Evolutionary conservation across 2,888 invertebrate genomes (phyloP).

Genomic region (Toxonevra muliebris): DNA sequence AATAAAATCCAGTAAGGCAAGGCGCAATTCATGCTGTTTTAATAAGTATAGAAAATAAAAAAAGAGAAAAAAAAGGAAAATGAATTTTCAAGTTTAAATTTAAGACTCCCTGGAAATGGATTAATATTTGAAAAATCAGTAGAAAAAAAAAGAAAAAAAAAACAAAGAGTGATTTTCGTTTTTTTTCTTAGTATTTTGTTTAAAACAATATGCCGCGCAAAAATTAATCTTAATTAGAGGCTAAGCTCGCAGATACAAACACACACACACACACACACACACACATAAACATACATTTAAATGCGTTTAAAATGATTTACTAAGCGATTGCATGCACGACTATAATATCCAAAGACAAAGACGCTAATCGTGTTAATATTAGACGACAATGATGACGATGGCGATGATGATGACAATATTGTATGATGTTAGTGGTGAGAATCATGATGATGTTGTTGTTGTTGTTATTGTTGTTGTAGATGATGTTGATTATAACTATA

Average conservation of each 20-base stretch:
- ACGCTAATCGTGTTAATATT: constrained; percentile 11
- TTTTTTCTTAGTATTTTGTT: no score
- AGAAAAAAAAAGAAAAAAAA: no score
- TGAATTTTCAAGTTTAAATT: background rate
- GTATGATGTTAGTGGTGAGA: background rate
- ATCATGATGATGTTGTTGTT: background rate
- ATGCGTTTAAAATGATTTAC: background rate
- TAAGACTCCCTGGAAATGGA: no score
- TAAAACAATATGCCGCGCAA: background rate
- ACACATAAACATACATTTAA: background rate
- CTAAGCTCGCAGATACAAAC: background rate
- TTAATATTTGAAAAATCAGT: no score
- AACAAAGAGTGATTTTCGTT: no score
- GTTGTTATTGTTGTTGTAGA: background rate
- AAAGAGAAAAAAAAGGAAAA: background rate
- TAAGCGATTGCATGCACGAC: no score
- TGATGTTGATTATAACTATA: background rate
- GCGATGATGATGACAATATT: background rate
- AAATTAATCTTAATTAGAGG: constrained; percentile 30
- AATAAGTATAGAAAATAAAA: no score
- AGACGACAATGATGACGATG: background rate
- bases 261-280: background rate
- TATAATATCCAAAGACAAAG: background rate
- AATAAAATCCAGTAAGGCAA: background rate
- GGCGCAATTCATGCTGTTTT: background rate